Evolutionary conservation across 2,888 invertebrate genomes (phyloP), one percentile per base, ranked within the genome.

Genomic region (Rugalucina vietnamica): DNA sequence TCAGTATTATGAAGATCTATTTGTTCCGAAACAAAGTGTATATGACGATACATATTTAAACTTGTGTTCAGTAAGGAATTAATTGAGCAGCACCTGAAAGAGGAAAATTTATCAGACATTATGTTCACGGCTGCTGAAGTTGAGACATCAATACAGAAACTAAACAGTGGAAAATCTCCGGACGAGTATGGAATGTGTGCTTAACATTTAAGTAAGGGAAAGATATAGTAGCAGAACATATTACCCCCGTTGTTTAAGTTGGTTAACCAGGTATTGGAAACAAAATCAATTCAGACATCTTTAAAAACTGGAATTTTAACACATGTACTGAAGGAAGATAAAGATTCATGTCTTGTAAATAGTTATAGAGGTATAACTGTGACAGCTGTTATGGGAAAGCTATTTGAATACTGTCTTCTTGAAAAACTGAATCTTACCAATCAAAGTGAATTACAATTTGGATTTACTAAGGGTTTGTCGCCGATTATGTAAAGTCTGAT

Each of bases 301-400:
- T 76, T 76, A 18, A 76, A 76, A 37, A 54, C 60, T 14, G 76
- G 76, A 24, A 76, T 60, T 32, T 14, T 76, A 60, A 60, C 76
- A 14, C 76, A 57, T 37, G 76, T 76, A 3, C 27, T 57, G 8
- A 76, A 76, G 39, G 60, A 76, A 76, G 32, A 76, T 24, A 75
- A 75, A 75, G 75, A 75, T 21, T 24, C 75, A 14, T 54, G 54
- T 54, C 54, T 54, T 21, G 54, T 54, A 54, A 54, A 54, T 24
- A 54, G 54, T 34, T 57, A 76, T 60, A 57, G 60, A 39, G 57
- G 60, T 14, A 76, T 60, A 10, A 60, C 60, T 12, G 37, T 76
- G 21, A 57, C 57, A 57, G 4, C 60, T 37, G 24, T 39, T 8
- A 37, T 76, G 8, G 60, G 60, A 29, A 74, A 74, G 34, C 18